These are phyloP conservation scores for Azorinus chamasolen DNA, from an alignment of 2,888 invertebrate genomes.

Conservation along the genomic window DNA sequence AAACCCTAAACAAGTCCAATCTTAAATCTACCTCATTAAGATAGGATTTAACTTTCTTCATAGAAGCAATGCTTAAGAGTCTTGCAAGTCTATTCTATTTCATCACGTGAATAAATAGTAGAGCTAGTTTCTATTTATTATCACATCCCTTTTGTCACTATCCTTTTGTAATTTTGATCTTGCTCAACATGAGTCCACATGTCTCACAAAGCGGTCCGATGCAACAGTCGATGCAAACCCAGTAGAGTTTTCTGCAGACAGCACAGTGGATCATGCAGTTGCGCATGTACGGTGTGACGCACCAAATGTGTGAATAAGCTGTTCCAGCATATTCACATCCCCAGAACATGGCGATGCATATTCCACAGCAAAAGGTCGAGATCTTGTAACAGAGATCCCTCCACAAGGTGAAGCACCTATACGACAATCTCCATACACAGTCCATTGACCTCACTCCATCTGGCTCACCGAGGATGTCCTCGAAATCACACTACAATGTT, in stretches of 20 bases:
- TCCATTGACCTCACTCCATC: slow-evolving; percentile 87
- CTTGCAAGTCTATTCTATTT: no score
- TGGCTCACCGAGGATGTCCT: slow-evolving; percentile 77
- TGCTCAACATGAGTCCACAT: slow-evolving; percentile 43
- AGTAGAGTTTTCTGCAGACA: slow-evolving; percentile 80
- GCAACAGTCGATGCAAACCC: slow-evolving; percentile 87
- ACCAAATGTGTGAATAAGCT: slow-evolving; percentile 90
- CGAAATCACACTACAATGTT: slow-evolving; percentile 65
- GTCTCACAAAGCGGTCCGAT: slow-evolving; percentile 90
- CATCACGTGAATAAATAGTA: no score
- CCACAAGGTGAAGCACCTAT: slow-evolving; percentile 89
- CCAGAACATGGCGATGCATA: slow-evolving; percentile 89
- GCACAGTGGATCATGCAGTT: slow-evolving; percentile 89
- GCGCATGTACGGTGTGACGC: slow-evolving; percentile 90
- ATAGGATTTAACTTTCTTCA: no score
- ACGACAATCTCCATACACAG: slow-evolving; percentile 91
- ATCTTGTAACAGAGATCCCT: slow-evolving; percentile 91
- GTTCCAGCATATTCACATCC: slow-evolving; percentile 86
- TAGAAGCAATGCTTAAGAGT: no score
- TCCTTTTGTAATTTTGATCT: slow-evolving; percentile 18
- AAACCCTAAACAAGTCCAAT: no score
- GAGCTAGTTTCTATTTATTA: no score
- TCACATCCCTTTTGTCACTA: no score
- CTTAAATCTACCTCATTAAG: no score
- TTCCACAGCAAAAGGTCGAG: slow-evolving; percentile 90